Evolutionary conservation across 2,113 vertebrate species (phyloP).

Genomic region (Poeciliopsis occidentalis): DNA sequence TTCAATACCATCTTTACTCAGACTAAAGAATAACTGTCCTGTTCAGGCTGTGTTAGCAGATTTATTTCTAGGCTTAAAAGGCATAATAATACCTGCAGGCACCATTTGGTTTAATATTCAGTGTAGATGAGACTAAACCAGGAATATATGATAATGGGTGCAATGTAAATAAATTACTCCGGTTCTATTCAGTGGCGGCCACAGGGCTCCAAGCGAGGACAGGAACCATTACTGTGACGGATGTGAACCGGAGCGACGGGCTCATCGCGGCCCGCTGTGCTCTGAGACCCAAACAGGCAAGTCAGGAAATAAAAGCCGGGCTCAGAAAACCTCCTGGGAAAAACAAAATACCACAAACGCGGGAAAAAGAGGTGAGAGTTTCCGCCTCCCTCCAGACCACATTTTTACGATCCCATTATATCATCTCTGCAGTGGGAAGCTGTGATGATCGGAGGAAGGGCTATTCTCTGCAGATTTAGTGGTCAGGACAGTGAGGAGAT

Average conservation of each 20-base stretch:
- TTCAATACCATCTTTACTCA: neutral
- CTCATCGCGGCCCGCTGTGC: slow-evolving; percentile 39
- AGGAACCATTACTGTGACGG: slow-evolving; percentile 63
- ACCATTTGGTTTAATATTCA: slow-evolving; percentile 8
- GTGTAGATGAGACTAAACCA: slow-evolving; percentile 1
- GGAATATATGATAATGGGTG: slow-evolving; percentile 44
- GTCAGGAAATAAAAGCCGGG: slow-evolving; percentile 21
- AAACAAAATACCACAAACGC: slow-evolving; percentile 58
- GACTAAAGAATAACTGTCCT: neutral
- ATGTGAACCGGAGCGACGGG: slow-evolving; percentile 34
- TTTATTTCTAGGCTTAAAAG: neutral
- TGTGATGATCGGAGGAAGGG: slow-evolving; percentile 16
- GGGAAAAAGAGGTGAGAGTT: slow-evolving; percentile 32
- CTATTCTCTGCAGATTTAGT: slow-evolving; percentile 43
- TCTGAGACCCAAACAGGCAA: slow-evolving; percentile 52
- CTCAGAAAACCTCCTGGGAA: slow-evolving; percentile 49
- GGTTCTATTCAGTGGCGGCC: slow-evolving; percentile 43
- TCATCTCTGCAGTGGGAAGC: slow-evolving; percentile 39
- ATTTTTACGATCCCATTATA: slow-evolving; percentile 64
- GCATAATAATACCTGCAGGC: neutral
- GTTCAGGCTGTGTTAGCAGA: neutral
- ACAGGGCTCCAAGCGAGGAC: slow-evolving; percentile 43
- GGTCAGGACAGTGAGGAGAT: slow-evolving; percentile 33
- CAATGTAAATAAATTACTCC: slow-evolving; percentile 53
- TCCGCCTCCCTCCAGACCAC: slow-evolving; percentile 22